These are phyloP conservation scores for Athalia cordata DNA, from an alignment of 2,888 invertebrate species.

Conservation along the genomic window DNA sequence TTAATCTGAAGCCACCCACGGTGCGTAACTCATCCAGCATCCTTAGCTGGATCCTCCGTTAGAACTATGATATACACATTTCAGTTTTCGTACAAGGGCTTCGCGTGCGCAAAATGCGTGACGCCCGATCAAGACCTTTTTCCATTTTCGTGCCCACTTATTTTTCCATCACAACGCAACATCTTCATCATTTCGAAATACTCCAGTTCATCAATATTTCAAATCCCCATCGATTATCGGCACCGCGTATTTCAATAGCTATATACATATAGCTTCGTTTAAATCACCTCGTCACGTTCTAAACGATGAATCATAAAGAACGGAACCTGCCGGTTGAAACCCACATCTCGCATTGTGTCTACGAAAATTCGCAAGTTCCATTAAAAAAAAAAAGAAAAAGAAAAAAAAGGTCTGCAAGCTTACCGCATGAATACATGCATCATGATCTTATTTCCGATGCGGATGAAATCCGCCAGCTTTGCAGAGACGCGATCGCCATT, in stretches of 20 bases:
- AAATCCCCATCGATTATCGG: neutral
- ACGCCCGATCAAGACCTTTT: conserved; percentile 22
- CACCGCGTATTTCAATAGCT: too few relatives aligned
- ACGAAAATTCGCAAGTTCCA: conserved; percentile 46
- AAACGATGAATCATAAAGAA: too few relatives aligned
- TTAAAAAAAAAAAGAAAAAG: conserved; percentile 51
- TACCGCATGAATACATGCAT: conserved; percentile 65
- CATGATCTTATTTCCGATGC: conserved; percentile 49
- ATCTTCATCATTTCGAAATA: neutral
- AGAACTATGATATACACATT: neutral
- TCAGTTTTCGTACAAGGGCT: neutral
- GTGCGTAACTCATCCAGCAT: neutral
- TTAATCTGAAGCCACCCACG: conserved; percentile 16
- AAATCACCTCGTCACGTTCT: too few relatives aligned
- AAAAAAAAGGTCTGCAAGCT: conserved; percentile 46
- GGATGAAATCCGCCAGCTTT: conserved; percentile 42
- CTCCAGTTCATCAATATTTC: neutral
- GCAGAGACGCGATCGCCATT: conserved; percentile 34
- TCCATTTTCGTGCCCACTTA: neutral
- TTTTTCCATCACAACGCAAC: neutral
- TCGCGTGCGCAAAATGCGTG: conserved; percentile 29
- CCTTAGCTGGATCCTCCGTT: neutral
- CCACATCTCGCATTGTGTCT: too few relatives aligned
- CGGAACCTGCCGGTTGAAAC: too few relatives aligned
- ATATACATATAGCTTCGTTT: too few relatives aligned